Conservation (phyloP, 2,888 invertebrate genomes). For the Euspilapteryx auroguttella region DNA sequence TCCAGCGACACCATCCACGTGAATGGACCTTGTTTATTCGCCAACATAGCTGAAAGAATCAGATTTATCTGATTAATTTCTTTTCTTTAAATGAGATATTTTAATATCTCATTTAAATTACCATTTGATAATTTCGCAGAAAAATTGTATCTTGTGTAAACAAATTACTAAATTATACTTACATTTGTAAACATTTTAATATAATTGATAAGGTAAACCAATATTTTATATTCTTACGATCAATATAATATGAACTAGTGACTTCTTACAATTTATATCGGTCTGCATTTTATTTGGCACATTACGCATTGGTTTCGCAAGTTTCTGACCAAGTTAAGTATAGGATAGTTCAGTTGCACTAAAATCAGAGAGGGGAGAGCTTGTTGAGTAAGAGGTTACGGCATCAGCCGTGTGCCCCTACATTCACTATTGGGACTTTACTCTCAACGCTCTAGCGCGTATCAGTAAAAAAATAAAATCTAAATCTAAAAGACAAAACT, state of each 20-base stretch:
- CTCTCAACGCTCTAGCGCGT: slow-evolving; percentile 24
- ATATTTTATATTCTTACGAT: too few species aligned
- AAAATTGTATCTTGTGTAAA: too few species aligned
- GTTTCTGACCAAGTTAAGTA: too few species aligned
- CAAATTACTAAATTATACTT: too few species aligned
- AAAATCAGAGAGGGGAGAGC: slow-evolving; percentile 14
- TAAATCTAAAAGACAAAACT: slow-evolving; percentile 16
- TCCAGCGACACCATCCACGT: slow-evolving; percentile 74
- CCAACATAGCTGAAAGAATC: slow-evolving; percentile 60
- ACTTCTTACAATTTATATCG: too few species aligned
- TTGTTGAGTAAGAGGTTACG: slow-evolving; percentile 55
- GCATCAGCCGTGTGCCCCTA: slow-evolving; percentile 22
- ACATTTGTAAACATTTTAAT: too few species aligned
- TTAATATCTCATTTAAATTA: background rate
- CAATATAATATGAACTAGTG: too few species aligned
- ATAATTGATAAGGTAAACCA: too few species aligned
- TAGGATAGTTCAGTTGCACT: too few species aligned
- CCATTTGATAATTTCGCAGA: too few species aligned
- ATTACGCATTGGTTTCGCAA: too few species aligned
- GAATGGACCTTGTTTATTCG: slow-evolving; percentile 75
- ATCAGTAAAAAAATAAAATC: slow-evolving; percentile 14
- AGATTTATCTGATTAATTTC: background rate
- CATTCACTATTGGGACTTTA: slow-evolving; percentile 36
- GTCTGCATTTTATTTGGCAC: too few species aligned
- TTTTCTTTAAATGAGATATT: background rate